phyloP scores from a whole-genome alignment of 2,888 invertebrate species.

The Agonum fuliginosum region DNA sequence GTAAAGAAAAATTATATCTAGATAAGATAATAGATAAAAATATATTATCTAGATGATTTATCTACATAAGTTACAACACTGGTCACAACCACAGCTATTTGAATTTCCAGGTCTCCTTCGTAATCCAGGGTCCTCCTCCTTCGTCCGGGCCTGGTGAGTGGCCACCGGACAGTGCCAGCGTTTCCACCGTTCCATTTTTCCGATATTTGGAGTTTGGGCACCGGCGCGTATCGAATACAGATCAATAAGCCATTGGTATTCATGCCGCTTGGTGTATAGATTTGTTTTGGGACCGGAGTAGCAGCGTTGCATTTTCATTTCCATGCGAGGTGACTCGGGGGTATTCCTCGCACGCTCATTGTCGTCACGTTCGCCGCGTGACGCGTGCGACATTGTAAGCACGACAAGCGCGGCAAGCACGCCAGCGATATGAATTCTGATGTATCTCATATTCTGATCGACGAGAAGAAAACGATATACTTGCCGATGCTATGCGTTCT shows the following conservation, averaged over 20 bases:
- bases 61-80: no score
- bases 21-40: no score
- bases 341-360: slow-evolving; percentile 53
- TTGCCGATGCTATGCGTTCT: no score
- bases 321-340: slow-evolving; percentile 41
- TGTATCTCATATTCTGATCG: not conserved
- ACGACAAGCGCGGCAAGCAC: slow-evolving; percentile 28
- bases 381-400: slow-evolving; percentile 41
- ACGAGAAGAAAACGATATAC: not conserved
- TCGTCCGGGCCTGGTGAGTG: not conserved
- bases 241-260: slow-evolving; percentile 61
- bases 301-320: slow-evolving; percentile 49
- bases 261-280: slow-evolving; percentile 61
- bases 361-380: slow-evolving; percentile 54
- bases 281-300: slow-evolving; percentile 61
- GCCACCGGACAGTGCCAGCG: no score
- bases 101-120: not conserved
- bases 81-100: no score
- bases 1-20: no score
- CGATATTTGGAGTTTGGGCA: slow-evolving; percentile 45
- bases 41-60: no score
- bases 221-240: slow-evolving; percentile 54
- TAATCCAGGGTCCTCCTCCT: not conserved
- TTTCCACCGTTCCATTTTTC: no score
- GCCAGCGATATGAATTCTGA: no score